Evolutionary conservation across 2,797 vertebrate species (phyloP), one percentile per base, ranked within the genome.

Genomic region (Oophaga sylvatica): DNA sequence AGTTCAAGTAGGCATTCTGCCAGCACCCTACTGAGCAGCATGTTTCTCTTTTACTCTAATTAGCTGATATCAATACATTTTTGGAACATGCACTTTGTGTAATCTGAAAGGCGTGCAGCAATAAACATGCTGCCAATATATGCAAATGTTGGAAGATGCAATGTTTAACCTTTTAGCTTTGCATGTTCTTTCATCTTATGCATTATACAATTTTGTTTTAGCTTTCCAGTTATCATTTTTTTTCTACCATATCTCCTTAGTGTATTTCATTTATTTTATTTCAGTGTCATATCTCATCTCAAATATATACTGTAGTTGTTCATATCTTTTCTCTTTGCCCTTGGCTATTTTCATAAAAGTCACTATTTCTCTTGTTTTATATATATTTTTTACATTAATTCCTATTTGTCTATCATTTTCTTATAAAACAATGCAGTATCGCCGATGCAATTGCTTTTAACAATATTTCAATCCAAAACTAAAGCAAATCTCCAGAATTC

Each of bases 71-170:
- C 57, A 35, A 80, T 65, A 31, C 35, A 77, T 53, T 53, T 48
- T 65, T 85, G 59, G 78, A 65, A 22, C 70, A 87, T 81, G 60
- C 79, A 65, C 13, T 75, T 35, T 71, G 70, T 82, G 35, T 87
- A 87, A 76, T 81, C 56, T 83, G 60, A 87, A 57, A 87, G 80
- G n/a, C 85, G 75, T 87, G 63, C 75, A 59, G 29, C 80, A 82
- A 31, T 82, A 81, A 83, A 82, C 80, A 62, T 26, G 31, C 68
- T 81, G 85, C 59, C 85, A 87, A 41, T 60, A 82, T 73, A 87
- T 81, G 79, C 71, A 83, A 81, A 82, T 87, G 53, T 45, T 56
- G 31, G 26, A 57, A 31, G n/a, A 81, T 87, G 68, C 41, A 59
- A 83, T 45, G 56, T 68, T 83, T 83, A 67, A 63, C 59, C 62